Conservation (phyloP, 2,113 vertebrate species). For the Corythornis madagascariensis region DNA sequence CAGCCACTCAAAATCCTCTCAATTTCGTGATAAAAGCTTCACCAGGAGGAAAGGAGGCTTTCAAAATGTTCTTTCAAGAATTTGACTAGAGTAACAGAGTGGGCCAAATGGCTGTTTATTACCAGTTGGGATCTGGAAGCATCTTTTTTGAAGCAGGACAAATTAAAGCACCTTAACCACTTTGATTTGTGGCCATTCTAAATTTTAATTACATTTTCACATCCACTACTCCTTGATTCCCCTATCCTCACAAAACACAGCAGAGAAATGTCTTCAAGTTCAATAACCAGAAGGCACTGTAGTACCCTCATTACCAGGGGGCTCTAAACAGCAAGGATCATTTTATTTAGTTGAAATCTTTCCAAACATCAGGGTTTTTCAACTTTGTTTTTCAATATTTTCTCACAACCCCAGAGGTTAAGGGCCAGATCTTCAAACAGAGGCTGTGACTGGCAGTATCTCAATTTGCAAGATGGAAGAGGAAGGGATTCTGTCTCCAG, state of each 20-base stretch:
- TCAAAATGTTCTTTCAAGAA: not conserved
- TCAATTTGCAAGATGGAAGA: not conserved
- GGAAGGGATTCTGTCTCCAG: not conserved
- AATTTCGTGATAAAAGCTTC: not conserved
- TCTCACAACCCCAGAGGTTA: not conserved
- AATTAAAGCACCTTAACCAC: not conserved
- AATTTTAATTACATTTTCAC: not conserved
- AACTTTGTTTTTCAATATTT: not conserved
- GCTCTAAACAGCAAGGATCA: rapidly evolving
- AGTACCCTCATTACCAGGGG: not conserved
- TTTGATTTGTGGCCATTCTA: not conserved
- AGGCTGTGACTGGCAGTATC: not conserved
- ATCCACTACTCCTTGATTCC: not conserved
- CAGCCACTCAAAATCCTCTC: not conserved
- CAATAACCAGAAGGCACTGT: not conserved
- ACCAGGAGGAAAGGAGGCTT: not conserved
- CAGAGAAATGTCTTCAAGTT: not conserved
- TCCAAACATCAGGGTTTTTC: not conserved
- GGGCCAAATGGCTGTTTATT: not conserved
- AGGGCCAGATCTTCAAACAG: slow-evolving; percentile 23
- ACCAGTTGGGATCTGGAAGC: not conserved
- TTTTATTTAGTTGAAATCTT: not conserved
- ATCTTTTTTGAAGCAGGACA: not conserved
- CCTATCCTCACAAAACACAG: not conserved
- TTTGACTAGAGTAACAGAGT: not conserved